phyloP scores from a whole-genome alignment of 2,113 vertebrate genomes.

The Tapirus terrestris region DNA sequence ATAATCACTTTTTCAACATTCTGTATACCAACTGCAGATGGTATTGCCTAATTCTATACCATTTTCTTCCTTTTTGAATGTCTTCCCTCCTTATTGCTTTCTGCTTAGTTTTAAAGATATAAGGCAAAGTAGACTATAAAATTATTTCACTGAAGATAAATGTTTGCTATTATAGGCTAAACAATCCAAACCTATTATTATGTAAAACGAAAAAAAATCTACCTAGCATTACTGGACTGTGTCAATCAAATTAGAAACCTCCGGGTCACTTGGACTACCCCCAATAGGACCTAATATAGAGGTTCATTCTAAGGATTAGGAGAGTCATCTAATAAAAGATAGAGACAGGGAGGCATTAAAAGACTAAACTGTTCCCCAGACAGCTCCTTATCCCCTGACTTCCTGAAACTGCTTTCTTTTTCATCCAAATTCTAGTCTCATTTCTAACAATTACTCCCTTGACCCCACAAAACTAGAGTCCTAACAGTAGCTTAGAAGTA shows the following conservation, averaged over 20 bases:
- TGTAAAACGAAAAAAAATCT: not conserved
- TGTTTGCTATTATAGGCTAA: slow-evolving; percentile 43
- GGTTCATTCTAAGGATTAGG: slow-evolving; percentile 1
- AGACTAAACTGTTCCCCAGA: not conserved
- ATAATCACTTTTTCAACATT: not conserved
- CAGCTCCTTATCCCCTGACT: not conserved
- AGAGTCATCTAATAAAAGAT: not conserved
- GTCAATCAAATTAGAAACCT: slow-evolving; percentile 22
- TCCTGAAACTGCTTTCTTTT: not conserved
- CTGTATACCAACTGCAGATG: not conserved
- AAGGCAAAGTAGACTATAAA: not conserved
- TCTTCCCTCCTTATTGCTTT: slow-evolving; percentile 29
- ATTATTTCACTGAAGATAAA: slow-evolving; percentile 30
- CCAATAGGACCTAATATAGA: not conserved
- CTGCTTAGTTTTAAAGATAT: slow-evolving; percentile 18
- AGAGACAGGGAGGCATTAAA: not conserved
- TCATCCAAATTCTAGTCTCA: not conserved
- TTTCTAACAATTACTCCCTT: not conserved
- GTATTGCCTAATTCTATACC: not conserved
- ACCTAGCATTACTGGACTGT: not conserved
- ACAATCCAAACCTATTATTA: slow-evolving; percentile 18
- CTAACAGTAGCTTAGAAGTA: not conserved
- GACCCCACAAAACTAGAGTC: not conserved
- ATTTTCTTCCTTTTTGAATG: not conserved
- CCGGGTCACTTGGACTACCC: not conserved